Percentiles rank a stretch among this genome's conserved stretches.
Evolutionary conservation across 2,113 vertebrate species (phyloP).

Genomic region (Azemiops feae): DNA sequence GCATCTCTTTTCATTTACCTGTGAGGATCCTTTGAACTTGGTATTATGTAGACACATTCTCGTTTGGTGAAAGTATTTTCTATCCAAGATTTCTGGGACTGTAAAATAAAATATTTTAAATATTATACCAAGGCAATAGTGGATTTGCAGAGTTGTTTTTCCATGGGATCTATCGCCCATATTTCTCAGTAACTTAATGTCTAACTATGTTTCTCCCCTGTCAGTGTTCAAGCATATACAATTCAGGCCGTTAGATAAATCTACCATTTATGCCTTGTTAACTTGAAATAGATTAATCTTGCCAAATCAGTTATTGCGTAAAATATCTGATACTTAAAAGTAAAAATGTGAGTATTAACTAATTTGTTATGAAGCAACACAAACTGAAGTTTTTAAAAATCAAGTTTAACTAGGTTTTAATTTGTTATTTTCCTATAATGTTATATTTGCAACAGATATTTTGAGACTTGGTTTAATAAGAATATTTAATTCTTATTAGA

Average conservation of each 20-base stretch:
- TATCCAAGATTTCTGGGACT: conserved; percentile 99
- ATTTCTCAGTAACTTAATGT: background rate
- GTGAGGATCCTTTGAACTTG: conserved; percentile 99
- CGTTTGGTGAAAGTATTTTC: conserved; percentile 99
- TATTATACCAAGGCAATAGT: background rate
- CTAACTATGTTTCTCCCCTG: background rate
- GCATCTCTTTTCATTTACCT: conserved; percentile 75
- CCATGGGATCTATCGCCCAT: background rate
- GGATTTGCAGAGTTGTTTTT: background rate
- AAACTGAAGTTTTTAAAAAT: background rate
- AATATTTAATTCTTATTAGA: background rate
- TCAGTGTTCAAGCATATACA: background rate
- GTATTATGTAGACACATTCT: conserved; percentile 99
- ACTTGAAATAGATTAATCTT: background rate
- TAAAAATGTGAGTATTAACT: background rate
- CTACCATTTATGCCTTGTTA: background rate
- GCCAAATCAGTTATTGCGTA: background rate
- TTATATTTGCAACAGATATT: background rate
- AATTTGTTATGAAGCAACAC: background rate
- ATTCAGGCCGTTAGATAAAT: too few species aligned
- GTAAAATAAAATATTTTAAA: conserved; percentile 52
- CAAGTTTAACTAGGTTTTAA: background rate
- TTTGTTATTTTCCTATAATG: background rate
- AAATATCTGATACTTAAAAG: background rate
- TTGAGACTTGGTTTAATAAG: background rate